Evolutionary conservation across 2,797 vertebrate genomes (phyloP), one percentile per base, ranked within the genome.

Genomic region (Melopsittacus undulatus): DNA sequence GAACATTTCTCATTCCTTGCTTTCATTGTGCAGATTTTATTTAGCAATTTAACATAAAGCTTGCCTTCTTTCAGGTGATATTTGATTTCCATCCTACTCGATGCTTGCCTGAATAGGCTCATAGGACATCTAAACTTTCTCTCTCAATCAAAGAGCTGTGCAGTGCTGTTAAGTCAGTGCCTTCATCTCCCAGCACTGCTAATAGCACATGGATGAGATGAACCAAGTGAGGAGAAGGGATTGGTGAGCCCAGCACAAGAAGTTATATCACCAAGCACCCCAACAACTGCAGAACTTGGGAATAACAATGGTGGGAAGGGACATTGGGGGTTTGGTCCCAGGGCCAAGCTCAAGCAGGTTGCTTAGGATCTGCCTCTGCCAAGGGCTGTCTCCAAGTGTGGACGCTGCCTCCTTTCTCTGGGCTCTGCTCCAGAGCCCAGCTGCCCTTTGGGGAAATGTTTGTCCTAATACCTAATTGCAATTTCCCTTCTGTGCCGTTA

Each of bases 181-280:
- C 24, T 75, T 74, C 22, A 14, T 43, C 40, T 57, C 46, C 59
- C 3, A 0, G 20, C 24, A 40, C 30, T 34, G 62, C 45, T 43
- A 77, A 83, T 32, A 66, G 27, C 4, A 2, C 8, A 45, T 0
- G 3, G 59, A 34, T 1, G 9, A 32, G 30, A 49, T 0, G 1
- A 81, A 68, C 42, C 26, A 89, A 73, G 30, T 3, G 54, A 73
- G 66, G 29, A 79, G n/a, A 88, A 57, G 4, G 43, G 43, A 45
- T 5, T 13, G 2, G 12, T 73, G 43, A 51, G 26, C 36, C 30
- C 54, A 63, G n/a, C 38, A 63, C 7, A 22, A 86, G 21, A 27
- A 20, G 7, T 21, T 51, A 22, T 40, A 56, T 19, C 54, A 45
- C 34, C 42, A 84, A 84, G n/a, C 1, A 4, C 11, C 9, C 46